Percentiles rank a stretch among this genome's conserved stretches.
phyloP scores from a whole-genome alignment of 2,888 invertebrate species.

The Mimachlamys varia region DNA sequence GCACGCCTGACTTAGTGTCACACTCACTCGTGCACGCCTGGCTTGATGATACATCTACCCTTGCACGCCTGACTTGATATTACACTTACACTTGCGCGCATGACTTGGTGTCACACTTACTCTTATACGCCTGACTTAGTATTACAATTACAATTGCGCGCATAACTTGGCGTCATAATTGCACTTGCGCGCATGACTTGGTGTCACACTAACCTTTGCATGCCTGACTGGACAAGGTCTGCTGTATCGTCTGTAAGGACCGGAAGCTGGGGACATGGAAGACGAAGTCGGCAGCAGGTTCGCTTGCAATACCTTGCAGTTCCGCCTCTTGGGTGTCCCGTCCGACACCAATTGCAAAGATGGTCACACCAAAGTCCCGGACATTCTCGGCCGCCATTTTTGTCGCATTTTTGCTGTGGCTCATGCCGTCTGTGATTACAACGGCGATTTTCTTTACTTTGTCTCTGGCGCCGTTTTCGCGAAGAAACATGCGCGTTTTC shows the following conservation, averaged over 20 bases:
- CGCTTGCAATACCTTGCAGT: conserved; percentile 58
- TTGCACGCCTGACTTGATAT: too few relatives aligned
- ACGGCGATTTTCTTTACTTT: conserved; percentile 38
- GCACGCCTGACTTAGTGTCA: too few relatives aligned
- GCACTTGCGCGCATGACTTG: too few relatives aligned
- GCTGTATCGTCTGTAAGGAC: conserved; percentile 56
- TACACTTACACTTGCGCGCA: too few relatives aligned
- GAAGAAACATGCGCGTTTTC: conserved; percentile 45
- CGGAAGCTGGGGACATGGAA: conserved; percentile 61
- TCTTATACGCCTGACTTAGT: too few relatives aligned
- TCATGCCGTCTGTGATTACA: conserved; percentile 51
- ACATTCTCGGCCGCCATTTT: conserved; percentile 45
- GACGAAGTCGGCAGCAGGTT: conserved; percentile 61
- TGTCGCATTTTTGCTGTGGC: conserved; percentile 40
- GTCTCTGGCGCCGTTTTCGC: conserved; percentile 45
- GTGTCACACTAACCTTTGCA: conserved; percentile 60
- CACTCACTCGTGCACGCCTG: too few relatives aligned
- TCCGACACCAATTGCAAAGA: conserved; percentile 70
- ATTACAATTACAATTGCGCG: too few relatives aligned
- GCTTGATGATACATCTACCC: too few relatives aligned
- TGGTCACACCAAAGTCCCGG: conserved; percentile 55
- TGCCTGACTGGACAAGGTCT: conserved; percentile 53
- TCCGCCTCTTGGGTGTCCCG: conserved; percentile 55
- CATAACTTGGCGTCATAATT: too few relatives aligned
- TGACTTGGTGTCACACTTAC: too few relatives aligned